Base-by-base conservation (phyloP, 2,797 vertebrate species). In the Nyctibius grandis region DNA sequence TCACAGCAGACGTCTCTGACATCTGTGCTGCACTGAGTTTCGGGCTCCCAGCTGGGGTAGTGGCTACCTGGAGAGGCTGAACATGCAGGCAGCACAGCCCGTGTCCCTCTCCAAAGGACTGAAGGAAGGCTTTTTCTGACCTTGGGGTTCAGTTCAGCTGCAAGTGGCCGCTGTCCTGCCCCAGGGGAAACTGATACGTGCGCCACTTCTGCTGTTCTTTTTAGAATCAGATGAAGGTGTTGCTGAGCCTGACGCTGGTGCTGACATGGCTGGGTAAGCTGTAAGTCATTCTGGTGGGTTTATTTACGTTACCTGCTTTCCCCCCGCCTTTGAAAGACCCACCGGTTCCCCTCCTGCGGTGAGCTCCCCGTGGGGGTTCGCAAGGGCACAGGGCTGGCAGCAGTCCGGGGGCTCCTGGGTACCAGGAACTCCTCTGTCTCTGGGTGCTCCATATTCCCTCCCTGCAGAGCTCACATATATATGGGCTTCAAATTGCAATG, bases 261-360 rank as follows among this genome's bases (percentile, higher is more conserved):
- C 80, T 92, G 85, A 12, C 42, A 3, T 85, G 93, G 77, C 81
- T 92, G 90, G 97, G 97, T 96, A 95, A 97, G 97, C 54, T 54
- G 26, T 9, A 22, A 50, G 40, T 73, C 40, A 3, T 64, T 34
- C 54, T 34, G 69, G 25, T n/a, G 74, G 25, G 8, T 84, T 81
- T 51, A 5, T 34, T 53, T 36, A 12, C n/a, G 20, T 64, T n/a
- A 44, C 45, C 50, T 82, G 59, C 70, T 86, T 75, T 51, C 36
- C 23, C 23, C 45, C 48, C 74, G 70, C 73, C 47, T 89, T 56
- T 64, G 4, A 45, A 7, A 57, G 61, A 48, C 5, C 33, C 26
- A 2, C 6, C 2, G 1, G 40, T 17, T 72, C 9, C 42, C 69
- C 40, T 69, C 9, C 60, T 28, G 61, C 1, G 6, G 17, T 9